Evolutionary conservation across 2,113 vertebrate genomes (phyloP), one percentile per base, ranked within the genome.

Genomic region (Clarias gariepinus): DNA sequence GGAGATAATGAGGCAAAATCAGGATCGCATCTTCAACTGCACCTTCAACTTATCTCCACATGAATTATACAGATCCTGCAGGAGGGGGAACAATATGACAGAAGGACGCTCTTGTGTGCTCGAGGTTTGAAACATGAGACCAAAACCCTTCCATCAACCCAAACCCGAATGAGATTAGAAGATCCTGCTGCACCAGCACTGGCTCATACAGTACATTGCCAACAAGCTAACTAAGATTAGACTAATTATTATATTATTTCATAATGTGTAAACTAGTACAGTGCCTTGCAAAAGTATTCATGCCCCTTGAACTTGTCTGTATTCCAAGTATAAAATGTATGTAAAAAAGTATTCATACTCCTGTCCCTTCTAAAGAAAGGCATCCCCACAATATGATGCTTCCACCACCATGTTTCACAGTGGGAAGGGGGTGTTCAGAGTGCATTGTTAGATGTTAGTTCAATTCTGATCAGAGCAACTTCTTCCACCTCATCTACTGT

Each of bases 1-100:
- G 71, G 57, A 76, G 83, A 85, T 63, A 85, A 85, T 76, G 83
- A 85, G 83, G 36, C 36, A 28, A 85, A 85, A 63, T 63, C 69
- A 69, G 71, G 77, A 63, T 76, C 52, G 83, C 69, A 19, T 74
- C 33, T 84, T 19, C 57, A 28, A 61, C 47, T 36, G 71, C 53
- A n/a, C 55, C 68, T 84, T 71, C 53, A 15, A 69, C 10, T 53
- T 57, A 66, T 57, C 64, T 21, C 10, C 73, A 13, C 47, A 55
- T 16, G 23, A 77, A 13, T 76, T 57, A 84, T 30, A 63, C 57
- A 18, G 82, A 58, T 73, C 19, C 64, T 41, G 33, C 18, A 83
- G 28, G 28, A 1, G 10, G 55, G 13, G 25, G 47, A 0, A 66
- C 83, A 87, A 73, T n/a, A 82, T n/a, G 11, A 23, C 4, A 21